Evolutionary conservation across 2,888 invertebrate species (phyloP).

Genomic region (Chrysotoxum bicinctum): DNA sequence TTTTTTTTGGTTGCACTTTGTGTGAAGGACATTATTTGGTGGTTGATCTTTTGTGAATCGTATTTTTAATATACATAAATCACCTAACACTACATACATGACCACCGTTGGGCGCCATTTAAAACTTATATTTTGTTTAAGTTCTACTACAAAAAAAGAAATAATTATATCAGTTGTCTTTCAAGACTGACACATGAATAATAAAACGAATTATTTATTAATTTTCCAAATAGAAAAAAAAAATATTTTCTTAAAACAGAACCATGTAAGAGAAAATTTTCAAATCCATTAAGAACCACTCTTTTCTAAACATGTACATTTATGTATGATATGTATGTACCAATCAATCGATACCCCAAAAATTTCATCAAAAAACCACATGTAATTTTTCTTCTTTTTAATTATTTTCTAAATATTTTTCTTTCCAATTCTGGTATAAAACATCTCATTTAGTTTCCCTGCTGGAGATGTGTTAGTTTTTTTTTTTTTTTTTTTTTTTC

Average conservation of each 20-base stretch:
- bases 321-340: background rate
- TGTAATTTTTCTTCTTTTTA: conserved; percentile 55
- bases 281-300: background rate
- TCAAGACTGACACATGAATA: too few species aligned
- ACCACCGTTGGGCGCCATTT: background rate
- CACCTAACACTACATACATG: too few species aligned
- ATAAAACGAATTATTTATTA: too few species aligned
- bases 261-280: background rate
- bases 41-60: too few species aligned
- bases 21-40: too few species aligned
- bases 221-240: background rate
- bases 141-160: too few species aligned
- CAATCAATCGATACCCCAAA: conserved; percentile 51
- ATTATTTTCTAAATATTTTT: conserved; percentile 71
- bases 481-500: conserved; percentile 10
- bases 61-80: too few species aligned
- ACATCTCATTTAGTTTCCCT: conserved; percentile 28
- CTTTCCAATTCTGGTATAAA: conserved; percentile 14
- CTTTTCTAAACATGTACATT: conserved; percentile 32
- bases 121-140: background rate
- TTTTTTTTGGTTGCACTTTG: too few species aligned
- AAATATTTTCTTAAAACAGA: background rate
- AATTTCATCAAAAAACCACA: conserved; percentile 68
- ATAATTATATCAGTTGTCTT: too few species aligned
- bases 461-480: conserved; percentile 23